Evolutionary conservation across 2,888 invertebrate genomes (phyloP).

Genomic region (Panopea generosa): DNA sequence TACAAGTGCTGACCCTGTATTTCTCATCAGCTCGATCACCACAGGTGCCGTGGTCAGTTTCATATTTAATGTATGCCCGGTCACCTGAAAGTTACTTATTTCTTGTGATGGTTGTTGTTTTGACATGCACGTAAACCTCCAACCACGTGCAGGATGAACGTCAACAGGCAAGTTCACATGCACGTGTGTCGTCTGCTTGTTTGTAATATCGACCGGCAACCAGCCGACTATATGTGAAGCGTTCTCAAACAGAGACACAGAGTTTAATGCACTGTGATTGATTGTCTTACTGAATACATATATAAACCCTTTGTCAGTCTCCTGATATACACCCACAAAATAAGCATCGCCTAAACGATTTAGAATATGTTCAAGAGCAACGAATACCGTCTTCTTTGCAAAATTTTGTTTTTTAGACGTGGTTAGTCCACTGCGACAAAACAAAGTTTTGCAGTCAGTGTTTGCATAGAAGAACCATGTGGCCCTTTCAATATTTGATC

Average conservation of each 20-base stretch:
- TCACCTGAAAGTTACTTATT: not conserved
- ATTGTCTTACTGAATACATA: constrained; percentile 57
- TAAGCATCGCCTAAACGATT: constrained; percentile 57
- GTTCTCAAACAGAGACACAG: constrained; percentile 6
- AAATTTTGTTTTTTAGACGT: constrained; percentile 58
- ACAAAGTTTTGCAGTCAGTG: constrained; percentile 63
- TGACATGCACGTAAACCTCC: constrained; percentile 21
- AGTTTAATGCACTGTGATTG: not conserved
- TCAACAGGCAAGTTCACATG: constrained; percentile 11
- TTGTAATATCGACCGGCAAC: constrained; percentile 62
- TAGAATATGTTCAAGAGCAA: constrained; percentile 64
- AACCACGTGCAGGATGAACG: not conserved
- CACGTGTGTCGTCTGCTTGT: not conserved
- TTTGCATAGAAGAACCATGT: constrained; percentile 75
- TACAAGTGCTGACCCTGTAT: not conserved
- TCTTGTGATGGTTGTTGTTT: not conserved
- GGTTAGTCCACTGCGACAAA: constrained; percentile 72
- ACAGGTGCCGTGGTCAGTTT: not conserved
- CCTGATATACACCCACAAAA: constrained; percentile 61
- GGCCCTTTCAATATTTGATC: constrained; percentile 62
- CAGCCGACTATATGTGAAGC: constrained; percentile 70
- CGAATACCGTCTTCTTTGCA: constrained; percentile 66
- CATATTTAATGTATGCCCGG: not conserved
- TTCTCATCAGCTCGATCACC: constrained; percentile 2
- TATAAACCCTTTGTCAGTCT: constrained; percentile 64